These are phyloP conservation scores for Graphium colonna DNA, from an alignment of 2,888 invertebrate species.

Conservation along the genomic window DNA sequence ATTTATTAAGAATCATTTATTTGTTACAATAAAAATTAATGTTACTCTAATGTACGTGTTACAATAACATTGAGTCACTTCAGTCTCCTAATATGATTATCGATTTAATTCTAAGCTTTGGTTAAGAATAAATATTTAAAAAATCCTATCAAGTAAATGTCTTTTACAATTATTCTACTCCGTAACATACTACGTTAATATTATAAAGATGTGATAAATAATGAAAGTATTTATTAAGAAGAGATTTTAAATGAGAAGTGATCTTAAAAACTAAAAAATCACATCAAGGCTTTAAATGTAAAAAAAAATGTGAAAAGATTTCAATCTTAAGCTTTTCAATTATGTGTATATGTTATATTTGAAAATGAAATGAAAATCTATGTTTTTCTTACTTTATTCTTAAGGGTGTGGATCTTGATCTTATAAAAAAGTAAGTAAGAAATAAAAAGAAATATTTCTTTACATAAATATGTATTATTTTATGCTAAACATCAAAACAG, in stretches of 20 bases:
- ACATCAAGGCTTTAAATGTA: not conserved
- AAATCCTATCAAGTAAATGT: conserved; percentile 10
- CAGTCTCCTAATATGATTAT: conserved; percentile 72
- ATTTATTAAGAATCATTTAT: conserved; percentile 72
- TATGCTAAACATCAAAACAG: too few species aligned
- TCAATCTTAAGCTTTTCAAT: too few species aligned
- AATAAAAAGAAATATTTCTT: too few species aligned
- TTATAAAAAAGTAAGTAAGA: too few species aligned
- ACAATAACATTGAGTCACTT: conserved; percentile 52
- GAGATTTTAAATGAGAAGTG: too few species aligned
- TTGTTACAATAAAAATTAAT: conserved; percentile 65
- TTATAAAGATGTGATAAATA: not conserved
- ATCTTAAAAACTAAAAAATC: too few species aligned
- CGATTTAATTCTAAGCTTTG: conserved; percentile 20
- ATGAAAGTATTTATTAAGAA: not conserved
- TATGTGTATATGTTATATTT: too few species aligned
- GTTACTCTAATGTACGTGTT: conserved; percentile 52
- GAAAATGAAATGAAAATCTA: too few species aligned
- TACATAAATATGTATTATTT: too few species aligned
- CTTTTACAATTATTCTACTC: conserved; percentile 3
- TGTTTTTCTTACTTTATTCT: too few species aligned
- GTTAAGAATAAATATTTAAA: conserved; percentile 12
- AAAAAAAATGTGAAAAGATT: too few species aligned
- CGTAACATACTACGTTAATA: conserved; percentile 3
- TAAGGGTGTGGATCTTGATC: too few species aligned